phyloP scores from a whole-genome alignment of 2,113 vertebrate genomes.

The Hemibagrus wyckioides region DNA sequence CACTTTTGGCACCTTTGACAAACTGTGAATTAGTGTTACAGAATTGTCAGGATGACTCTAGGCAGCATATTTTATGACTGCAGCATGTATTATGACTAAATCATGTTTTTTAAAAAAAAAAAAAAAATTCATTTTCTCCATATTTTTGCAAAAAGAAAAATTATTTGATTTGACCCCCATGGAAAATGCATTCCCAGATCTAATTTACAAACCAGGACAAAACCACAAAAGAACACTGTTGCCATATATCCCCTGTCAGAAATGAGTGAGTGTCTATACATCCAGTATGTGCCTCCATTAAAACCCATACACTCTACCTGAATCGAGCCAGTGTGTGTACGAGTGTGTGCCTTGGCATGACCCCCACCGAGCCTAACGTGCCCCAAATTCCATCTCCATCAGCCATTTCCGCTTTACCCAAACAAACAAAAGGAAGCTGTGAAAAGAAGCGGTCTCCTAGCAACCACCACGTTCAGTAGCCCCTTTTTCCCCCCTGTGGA shows the following conservation, averaged over 20 bases:
- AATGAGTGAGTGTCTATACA: background rate
- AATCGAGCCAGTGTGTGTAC: background rate
- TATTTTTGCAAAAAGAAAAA: too few species aligned
- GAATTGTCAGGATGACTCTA: background rate
- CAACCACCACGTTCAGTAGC: slow-evolving; percentile 51
- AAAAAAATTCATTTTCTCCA: too few species aligned
- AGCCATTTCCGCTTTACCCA: slow-evolving; percentile 51
- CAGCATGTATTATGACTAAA: background rate
- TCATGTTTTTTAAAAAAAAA: too few species aligned
- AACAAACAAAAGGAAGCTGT: slow-evolving; percentile 56
- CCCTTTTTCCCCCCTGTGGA: slow-evolving; percentile 32
- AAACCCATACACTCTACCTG: background rate
- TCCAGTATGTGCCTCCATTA: background rate
- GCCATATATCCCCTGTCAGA: background rate
- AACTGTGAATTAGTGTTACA: background rate
- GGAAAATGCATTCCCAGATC: background rate
- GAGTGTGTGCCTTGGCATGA: slow-evolving; percentile 42
- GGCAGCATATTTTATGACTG: background rate
- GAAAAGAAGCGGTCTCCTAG: slow-evolving; percentile 54
- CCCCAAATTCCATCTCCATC: slow-evolving; percentile 48
- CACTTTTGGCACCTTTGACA: background rate
- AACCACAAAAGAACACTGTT: background rate
- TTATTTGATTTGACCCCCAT: too few species aligned
- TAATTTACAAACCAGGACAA: too few species aligned
- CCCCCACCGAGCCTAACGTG: slow-evolving; percentile 14